A percentile compares a stretch with the other conserved stretches of the same genome.
phyloP scores from a whole-genome alignment of 2,888 invertebrate genomes.

The Melieria picta region DNA sequence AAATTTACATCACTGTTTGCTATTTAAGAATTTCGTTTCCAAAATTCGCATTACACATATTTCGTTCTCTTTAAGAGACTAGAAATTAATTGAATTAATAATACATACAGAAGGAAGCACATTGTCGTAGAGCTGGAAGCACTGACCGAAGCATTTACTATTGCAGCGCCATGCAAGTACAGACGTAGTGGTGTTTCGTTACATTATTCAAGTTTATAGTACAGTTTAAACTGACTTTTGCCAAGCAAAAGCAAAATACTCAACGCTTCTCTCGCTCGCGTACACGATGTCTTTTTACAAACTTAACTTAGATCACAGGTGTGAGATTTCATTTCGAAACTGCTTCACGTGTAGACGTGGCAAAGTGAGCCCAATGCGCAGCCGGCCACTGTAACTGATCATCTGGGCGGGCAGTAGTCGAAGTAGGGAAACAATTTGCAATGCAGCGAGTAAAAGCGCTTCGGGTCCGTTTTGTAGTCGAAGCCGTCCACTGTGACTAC shows the following conservation, averaged over 20 bases:
- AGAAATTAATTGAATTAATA: slow-evolving; percentile 38
- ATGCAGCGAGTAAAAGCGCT: slow-evolving; percentile 89
- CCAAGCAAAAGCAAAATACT: too few relatives aligned
- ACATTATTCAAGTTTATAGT: too few relatives aligned
- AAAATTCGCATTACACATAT: too few relatives aligned
- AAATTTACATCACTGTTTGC: slow-evolving; percentile 6
- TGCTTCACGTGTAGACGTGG: neutral
- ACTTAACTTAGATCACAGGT: slow-evolving; percentile 29
- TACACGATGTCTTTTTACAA: neutral
- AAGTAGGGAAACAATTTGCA: slow-evolving; percentile 89
- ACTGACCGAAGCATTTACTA: too few relatives aligned
- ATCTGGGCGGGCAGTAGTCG: slow-evolving; percentile 80
- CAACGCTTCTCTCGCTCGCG: too few relatives aligned
- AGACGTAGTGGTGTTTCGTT: too few relatives aligned
- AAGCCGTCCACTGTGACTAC: slow-evolving; percentile 88
- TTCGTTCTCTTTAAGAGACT: slow-evolving; percentile 44
- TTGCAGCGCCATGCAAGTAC: too few relatives aligned
- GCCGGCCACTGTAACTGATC: slow-evolving; percentile 50
- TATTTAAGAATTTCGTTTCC: too few relatives aligned
- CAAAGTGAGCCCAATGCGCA: neutral
- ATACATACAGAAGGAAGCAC: neutral
- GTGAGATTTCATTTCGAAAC: slow-evolving; percentile 29
- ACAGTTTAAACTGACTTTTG: too few relatives aligned
- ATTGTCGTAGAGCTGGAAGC: too few relatives aligned
- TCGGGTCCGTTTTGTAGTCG: slow-evolving; percentile 81